Base-by-base conservation (phyloP, 2,113 vertebrate genomes). In the Sialia sialis region DNA sequence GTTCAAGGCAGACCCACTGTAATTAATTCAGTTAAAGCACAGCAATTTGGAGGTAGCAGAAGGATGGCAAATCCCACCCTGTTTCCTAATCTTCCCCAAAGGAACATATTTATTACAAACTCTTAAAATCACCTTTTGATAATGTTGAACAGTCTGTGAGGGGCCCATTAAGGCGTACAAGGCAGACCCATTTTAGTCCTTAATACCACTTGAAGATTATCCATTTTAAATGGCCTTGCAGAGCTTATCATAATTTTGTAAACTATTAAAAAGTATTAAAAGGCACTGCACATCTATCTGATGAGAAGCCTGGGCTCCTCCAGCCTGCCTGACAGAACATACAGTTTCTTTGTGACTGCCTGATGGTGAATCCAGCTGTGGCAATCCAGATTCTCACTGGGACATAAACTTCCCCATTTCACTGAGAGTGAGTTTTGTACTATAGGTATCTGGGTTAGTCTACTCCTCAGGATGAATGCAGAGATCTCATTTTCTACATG, bases 121-220 rank as follows among this genome's bases (percentile, higher is more conserved):
- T 91, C 95, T 85, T 95, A 95, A 97, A 97, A 96, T 95, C 93
- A 95, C 89, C 90, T 96, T 95, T 91, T 95, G 95, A 95, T 94
- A 96, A 90, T 7, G 25, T 36, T 86, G 84, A 96, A 95, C 84
- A 95, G 94, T 89, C 93, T 97, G 93, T 74, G n/a, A 93, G 94
- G 93, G 93, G 95, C 89, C 89, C 67, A 96, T 97, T 95, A 94
- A 94, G 55, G 63, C 63, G 63, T 83, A 77, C 84, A 88, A 94
- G 74, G 84, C 87, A 95, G 95, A 76, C 67, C 67, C 59, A 95
- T 97, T 97, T 95, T 89, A 94, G 76, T 95, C 78, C 89, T 95
- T 97, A 97, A 83, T 77, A 93, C 72, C 87, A 83, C 91, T 74
- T 80, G 82, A 95, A 95, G 82, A 96, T 97, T 91, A 97, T 95